Evolutionary conservation across 2,888 invertebrate species (phyloP), one percentile per base, ranked within the genome.

Genomic region (Athalia circularis): DNA sequence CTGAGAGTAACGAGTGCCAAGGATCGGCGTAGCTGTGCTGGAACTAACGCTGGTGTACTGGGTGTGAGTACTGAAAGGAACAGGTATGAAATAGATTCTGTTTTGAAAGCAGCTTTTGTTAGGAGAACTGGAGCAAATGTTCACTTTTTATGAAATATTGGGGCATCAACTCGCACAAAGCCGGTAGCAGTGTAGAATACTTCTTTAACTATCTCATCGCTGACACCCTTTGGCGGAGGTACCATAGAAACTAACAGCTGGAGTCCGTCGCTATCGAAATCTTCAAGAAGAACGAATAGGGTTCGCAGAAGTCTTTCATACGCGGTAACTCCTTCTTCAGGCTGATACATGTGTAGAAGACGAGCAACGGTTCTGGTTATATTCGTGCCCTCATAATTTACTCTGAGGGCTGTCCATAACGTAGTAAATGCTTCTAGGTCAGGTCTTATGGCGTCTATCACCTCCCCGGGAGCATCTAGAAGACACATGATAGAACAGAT

Each of bases 261-360:
- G 52, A 86, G 82, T 47, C 84, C 84, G 65, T 84, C 81, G 4
- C 65, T 82, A 67, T 86, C 84, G 75, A 86, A 86, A 79, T 85
- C 84, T 77, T 85, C 81, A 13, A 87, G 80, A 48, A 87, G 80
- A 47, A 82, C 76, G 45, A 82, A 80, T 11, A 88, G 80, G 6
- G 86, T 86, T 65, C 83, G 83, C 8, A 88, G 80, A 6, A 87
- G 81, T 75, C 81, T 81, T 77, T 86, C 86, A 47, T 88, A 88
- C 29, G 85, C 86, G 9, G 79, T 62, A 78, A 88, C 82, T 47
- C 87, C 87, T 75, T 87, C 86, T 57, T 88, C 84, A 1, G 88
- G 86, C 70, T 87, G 85, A 79, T 88, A 88, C 80, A 86, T 85
- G 68, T 84, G 84, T 29, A 88, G 68, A 61, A 88, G 82, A 75